Percentiles rank a stretch among this genome's conserved stretches.
Evolutionary conservation across 2,113 vertebrate species (phyloP).

Genomic region (Microtus pennsylvanicus): DNA sequence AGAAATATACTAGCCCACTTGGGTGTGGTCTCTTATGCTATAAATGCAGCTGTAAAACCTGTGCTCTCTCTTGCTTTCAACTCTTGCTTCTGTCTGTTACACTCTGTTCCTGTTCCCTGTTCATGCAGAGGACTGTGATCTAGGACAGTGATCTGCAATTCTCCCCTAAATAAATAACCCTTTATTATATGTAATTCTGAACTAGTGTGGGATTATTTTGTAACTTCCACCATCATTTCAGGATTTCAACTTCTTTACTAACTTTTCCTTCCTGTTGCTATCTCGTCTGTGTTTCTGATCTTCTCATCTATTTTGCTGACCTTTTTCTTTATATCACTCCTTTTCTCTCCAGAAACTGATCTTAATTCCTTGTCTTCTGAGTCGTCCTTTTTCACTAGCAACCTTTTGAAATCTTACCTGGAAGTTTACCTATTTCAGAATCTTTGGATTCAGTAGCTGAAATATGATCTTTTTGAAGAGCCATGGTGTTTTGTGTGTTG

Average conservation of each 20-base stretch:
- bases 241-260: neutral
- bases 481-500: neutral
- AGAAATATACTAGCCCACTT: too few species aligned
- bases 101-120: too few species aligned
- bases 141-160: too few species aligned
- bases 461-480: neutral
- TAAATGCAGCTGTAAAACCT: too few species aligned
- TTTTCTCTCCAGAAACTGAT: neutral
- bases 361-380: neutral
- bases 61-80: too few species aligned
- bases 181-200: too few species aligned
- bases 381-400: neutral
- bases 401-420: neutral
- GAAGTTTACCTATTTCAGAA: neutral
- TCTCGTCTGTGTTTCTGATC: neutral
- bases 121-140: too few species aligned
- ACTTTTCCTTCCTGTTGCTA: neutral
- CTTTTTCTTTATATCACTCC: neutral
- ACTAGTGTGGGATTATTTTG: too few species aligned
- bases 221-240: too few species aligned
- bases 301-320: neutral
- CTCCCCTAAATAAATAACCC: too few species aligned
- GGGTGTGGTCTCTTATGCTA: too few species aligned
- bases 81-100: too few species aligned
- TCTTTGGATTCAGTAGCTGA: neutral